These are phyloP conservation scores for Podocnemis expansa DNA, from an alignment of 2,113 vertebrate species.

Conservation along the genomic window DNA sequence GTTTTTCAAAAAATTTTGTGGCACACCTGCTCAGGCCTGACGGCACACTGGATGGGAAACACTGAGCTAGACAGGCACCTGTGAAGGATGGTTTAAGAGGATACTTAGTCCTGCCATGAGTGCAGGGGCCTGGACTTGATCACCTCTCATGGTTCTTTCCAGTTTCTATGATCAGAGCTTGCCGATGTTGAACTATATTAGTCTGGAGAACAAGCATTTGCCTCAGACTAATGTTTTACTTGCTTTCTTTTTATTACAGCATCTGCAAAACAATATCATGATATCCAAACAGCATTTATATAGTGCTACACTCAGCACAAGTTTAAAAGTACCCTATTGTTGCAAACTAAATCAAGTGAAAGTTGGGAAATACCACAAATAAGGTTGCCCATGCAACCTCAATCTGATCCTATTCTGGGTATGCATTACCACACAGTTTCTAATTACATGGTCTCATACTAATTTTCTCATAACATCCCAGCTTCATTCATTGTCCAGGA, in stretches of 20 bases:
- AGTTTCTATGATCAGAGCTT: too few species aligned
- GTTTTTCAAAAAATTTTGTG: too few species aligned
- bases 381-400: neutral
- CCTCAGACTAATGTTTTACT: neutral
- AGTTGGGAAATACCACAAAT: neutral
- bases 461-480: neutral
- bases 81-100: too few species aligned
- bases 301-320: neutral
- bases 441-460: neutral
- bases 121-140: too few species aligned
- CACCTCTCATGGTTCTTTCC: too few species aligned
- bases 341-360: neutral
- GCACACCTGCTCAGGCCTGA: too few species aligned
- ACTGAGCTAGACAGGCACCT: too few species aligned
- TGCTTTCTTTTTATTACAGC: neutral
- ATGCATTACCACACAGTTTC: neutral
- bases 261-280: neutral
- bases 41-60: too few species aligned
- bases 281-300: neutral
- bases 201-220: neutral
- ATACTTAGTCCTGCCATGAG: too few species aligned
- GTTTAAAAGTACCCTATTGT: neutral
- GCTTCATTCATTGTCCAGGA: neutral
- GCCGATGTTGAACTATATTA: neutral
- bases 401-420: neutral